Percentiles rank a stretch among this genome's conserved stretches.
These are phyloP conservation scores for Acrocyrtus sp. DNA, from an alignment of 2,888 invertebrate species.

Conservation along the genomic window DNA sequence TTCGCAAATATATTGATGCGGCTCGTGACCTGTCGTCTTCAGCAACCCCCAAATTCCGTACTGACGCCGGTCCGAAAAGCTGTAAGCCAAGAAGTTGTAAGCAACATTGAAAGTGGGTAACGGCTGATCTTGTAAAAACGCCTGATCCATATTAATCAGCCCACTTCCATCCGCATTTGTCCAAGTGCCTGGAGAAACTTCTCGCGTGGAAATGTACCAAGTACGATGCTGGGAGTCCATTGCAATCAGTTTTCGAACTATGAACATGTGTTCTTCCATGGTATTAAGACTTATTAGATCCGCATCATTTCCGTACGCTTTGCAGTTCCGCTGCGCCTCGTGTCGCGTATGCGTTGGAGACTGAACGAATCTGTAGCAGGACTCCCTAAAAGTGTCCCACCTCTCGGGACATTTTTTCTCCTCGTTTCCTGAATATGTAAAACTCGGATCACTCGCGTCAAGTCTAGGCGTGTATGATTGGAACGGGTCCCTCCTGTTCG, in stretches of 20 bases:
- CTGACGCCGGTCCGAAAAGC: constrained; percentile 73
- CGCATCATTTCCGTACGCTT: constrained; percentile 75
- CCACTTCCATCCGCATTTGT: constrained; percentile 84
- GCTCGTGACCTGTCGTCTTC: constrained; percentile 81
- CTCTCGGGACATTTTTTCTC: constrained; percentile 79
- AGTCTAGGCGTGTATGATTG: constrained; percentile 34
- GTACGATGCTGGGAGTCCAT: constrained; percentile 86
- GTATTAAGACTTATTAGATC: constrained; percentile 83
- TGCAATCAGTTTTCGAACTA: constrained; percentile 81
- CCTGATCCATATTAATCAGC: constrained; percentile 81
- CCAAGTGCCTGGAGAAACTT: constrained; percentile 81
- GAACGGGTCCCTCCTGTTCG: constrained; percentile 39
- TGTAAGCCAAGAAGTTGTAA: constrained; percentile 82
- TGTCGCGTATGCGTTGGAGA: constrained; percentile 83
- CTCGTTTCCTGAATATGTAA: constrained; percentile 46
- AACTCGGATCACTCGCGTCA: constrained; percentile 49
- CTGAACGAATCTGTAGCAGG: constrained; percentile 90
- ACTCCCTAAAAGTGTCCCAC: constrained; percentile 84
- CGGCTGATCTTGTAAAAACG: constrained; percentile 75
- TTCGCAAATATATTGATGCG: constrained; percentile 87
- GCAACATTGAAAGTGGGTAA: constrained; percentile 67
- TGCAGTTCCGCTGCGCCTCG: constrained; percentile 85
- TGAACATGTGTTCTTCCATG: constrained; percentile 87
- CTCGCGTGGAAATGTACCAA: constrained; percentile 79
- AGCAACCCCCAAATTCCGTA: constrained; percentile 81